phyloP scores from a whole-genome alignment of 2,888 invertebrate genomes.

The Anoncus sp. region DNA sequence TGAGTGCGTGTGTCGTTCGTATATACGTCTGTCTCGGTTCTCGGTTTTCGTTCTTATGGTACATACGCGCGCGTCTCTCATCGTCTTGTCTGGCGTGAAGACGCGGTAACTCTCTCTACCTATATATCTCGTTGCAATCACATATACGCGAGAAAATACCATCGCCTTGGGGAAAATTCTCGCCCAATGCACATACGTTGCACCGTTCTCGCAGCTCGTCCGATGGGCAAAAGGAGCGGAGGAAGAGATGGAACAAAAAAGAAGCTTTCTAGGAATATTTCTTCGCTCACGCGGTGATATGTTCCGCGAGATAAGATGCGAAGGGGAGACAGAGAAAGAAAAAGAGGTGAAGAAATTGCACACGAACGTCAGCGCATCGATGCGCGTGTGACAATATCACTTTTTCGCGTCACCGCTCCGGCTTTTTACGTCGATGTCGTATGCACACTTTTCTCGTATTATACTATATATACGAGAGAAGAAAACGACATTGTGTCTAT shows the following conservation, averaged over 20 bases:
- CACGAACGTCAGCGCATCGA: constrained; percentile 22
- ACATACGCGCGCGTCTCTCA: constrained; percentile 42
- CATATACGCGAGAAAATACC: constrained; percentile 35
- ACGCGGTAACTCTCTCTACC: no score
- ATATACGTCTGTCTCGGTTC: constrained; percentile 50
- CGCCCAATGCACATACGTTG: background rate
- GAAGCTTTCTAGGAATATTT: constrained; percentile 29
- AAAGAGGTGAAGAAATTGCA: background rate
- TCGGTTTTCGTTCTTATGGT: constrained; percentile 29
- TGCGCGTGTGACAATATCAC: constrained; percentile 37
- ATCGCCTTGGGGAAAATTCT: constrained; percentile 29
- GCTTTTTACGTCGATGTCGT: constrained; percentile 4
- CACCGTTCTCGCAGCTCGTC: background rate
- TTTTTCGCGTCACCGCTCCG: constrained; percentile 14
- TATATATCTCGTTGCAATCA: constrained; percentile 9
- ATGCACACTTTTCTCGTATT: background rate
- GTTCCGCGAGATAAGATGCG: constrained; percentile 21
- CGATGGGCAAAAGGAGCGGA: background rate
- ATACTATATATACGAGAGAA: background rate
- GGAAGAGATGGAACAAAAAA: background rate
- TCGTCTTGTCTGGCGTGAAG: constrained; percentile 37
- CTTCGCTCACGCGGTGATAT: constrained; percentile 14
- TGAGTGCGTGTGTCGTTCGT: constrained; percentile 40
- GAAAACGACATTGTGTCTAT: constrained; percentile 3
- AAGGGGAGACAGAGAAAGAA: background rate